phyloP scores from a whole-genome alignment of 2,797 vertebrate genomes.

The Catharus ustulatus region DNA sequence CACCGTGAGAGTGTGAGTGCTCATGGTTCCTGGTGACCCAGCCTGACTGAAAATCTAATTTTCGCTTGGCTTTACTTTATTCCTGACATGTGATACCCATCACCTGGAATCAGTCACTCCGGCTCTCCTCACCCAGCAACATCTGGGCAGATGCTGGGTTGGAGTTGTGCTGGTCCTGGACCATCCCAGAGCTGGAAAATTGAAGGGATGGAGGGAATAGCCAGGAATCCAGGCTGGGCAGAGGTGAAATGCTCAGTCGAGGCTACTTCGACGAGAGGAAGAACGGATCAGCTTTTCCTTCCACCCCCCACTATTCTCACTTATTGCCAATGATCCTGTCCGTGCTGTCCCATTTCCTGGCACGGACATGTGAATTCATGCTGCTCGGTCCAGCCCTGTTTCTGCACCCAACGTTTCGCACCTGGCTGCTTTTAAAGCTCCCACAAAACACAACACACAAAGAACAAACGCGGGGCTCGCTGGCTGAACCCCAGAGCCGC shows the following conservation, averaged over 20 bases:
- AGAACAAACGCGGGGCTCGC: background rate
- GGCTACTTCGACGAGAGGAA: background rate
- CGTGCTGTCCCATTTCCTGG: background rate
- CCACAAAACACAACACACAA: background rate
- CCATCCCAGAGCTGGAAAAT: background rate
- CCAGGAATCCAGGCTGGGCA: background rate
- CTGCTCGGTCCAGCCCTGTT: background rate
- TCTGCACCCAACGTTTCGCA: background rate
- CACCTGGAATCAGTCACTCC: background rate
- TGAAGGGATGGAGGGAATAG: background rate
- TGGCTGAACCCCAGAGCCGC: background rate
- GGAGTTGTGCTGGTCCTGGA: background rate
- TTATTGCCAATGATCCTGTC: background rate
- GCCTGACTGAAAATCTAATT: background rate
- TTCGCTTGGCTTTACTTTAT: background rate
- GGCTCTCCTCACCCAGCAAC: background rate
- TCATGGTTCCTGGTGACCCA: background rate
- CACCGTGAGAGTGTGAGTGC: fast-evolving
- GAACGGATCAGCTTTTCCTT: background rate
- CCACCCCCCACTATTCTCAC: background rate
- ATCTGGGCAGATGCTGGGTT: background rate
- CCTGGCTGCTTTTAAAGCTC: background rate
- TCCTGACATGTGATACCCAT: background rate
- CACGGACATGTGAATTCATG: fast-evolving
- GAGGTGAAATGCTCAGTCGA: background rate